Base-by-base conservation (phyloP, 53 echinoderm and acorn worm genomes). In the Apostichopus leukothele region DNA sequence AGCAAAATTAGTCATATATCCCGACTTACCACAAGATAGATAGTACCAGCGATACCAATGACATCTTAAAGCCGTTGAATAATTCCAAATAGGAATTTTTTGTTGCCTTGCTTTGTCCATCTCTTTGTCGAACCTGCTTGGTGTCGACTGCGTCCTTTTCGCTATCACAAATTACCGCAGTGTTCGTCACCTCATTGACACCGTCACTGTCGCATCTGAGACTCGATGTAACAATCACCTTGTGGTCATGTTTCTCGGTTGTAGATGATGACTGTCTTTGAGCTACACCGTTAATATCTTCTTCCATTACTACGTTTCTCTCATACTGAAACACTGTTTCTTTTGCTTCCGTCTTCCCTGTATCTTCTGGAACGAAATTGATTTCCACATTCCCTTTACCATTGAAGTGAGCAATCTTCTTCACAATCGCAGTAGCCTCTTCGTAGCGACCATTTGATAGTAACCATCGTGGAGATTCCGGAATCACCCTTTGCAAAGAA, bases 381-480 rank as follows among this genome's bases (percentile, higher is more conserved):
- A 71, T 71, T 71, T 18, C 18, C 18, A 71, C 71, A 71, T 71
- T 13, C 6, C 71, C 86, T 23, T 86, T 91, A 27, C 89, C 89
- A 78, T 96, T 94, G 78, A 93, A 92, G 79, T 73, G 84, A 13
- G 94, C 96, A 21, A 93, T 91, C 53, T 76, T 92, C 53, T 81
- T 87, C 1, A 96, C 87, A 21, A 89, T 94, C 9, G 53, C 79
- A 39, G 92, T 92, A 6, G 96, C 94, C 77, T 96, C 86, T 50
- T 89, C 86, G 8, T 87, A 76, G 22, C 90, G 92, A 67, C 96
- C 94, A 20, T 88, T 90, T 18, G 94, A 94, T 23, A 94, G 78
- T 57, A 93, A 88, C 96, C 96, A 96, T 23, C 96, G 78, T 14
- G 85, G 89, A 5, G 96, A 94, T 74, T 96, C 94, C 5, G 96